Conservation (phyloP, 2,113 vertebrate species). For the Notechis scutatus region DNA sequence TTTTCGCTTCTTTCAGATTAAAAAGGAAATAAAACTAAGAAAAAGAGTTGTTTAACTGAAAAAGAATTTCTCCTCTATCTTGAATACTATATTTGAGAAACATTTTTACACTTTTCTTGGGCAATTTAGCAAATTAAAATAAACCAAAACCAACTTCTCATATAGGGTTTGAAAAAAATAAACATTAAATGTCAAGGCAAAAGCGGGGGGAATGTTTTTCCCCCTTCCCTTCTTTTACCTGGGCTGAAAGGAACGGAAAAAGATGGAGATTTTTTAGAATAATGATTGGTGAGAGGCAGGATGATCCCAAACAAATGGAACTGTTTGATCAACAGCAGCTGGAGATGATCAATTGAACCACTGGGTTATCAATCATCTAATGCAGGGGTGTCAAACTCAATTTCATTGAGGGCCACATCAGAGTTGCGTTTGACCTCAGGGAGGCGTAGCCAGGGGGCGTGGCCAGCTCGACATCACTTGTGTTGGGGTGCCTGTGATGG, state of each 20-base stretch:
- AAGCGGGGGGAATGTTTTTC: fast-evolving
- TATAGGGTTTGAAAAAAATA: neutral
- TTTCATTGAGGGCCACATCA: too few species aligned
- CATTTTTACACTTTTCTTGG: neutral
- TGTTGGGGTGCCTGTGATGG: too few species aligned
- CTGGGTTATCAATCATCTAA: neutral
- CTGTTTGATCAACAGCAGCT: neutral
- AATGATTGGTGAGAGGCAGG: neutral
- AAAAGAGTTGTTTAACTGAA: neutral
- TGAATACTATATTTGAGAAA: neutral
- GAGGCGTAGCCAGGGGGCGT: too few species aligned
- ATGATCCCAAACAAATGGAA: neutral
- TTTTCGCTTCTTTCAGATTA: neutral
- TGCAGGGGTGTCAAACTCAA: too few species aligned
- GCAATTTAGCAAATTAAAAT: neutral
- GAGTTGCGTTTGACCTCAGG: too few species aligned
- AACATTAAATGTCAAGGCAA: neutral
- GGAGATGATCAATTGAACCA: neutral
- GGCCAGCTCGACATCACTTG: too few species aligned
- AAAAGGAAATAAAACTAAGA: neutral
- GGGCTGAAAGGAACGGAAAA: neutral
- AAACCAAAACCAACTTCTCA: neutral
- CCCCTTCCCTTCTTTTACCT: neutral
- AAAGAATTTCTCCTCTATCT: neutral
- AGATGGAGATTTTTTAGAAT: neutral